These are phyloP conservation scores for Phengaris alcon DNA, from an alignment of 2,888 invertebrate genomes.

Conservation along the genomic window DNA sequence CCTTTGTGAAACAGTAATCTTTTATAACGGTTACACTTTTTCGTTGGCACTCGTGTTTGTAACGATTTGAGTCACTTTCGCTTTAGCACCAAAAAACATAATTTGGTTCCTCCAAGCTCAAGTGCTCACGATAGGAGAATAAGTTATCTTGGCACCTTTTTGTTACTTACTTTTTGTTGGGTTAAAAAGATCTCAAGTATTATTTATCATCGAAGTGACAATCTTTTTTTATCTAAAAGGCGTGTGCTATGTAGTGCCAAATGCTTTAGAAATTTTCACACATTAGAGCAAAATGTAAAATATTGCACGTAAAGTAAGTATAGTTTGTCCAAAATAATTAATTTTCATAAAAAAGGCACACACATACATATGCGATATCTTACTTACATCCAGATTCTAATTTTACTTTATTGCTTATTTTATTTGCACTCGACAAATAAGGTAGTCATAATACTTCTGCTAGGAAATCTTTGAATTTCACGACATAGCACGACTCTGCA, in stretches of 20 bases:
- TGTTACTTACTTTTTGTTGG: slow-evolving; percentile 27
- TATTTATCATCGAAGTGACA: slow-evolving; percentile 14
- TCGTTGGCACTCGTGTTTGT: slow-evolving; percentile 55
- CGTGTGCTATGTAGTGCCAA: not conserved
- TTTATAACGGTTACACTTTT: slow-evolving; percentile 65
- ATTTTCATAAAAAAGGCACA: too few species aligned
- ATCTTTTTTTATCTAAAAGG: not conserved
- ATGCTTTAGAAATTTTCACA: not conserved
- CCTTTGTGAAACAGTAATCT: slow-evolving; percentile 66
- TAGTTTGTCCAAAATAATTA: too few species aligned
- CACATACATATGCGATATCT: too few species aligned
- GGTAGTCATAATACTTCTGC: not conserved
- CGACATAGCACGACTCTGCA: slow-evolving; percentile 24
- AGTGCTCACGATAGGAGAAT: slow-evolving; percentile 28
- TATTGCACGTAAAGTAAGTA: not conserved
- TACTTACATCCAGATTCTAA: not conserved
- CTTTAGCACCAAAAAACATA: slow-evolving; percentile 31
- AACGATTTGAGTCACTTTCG: slow-evolving; percentile 36
- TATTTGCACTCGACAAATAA: slow-evolving; percentile 2
- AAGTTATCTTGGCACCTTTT: slow-evolving; percentile 30
- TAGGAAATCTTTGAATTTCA: slow-evolving; percentile 16
- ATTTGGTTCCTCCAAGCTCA: slow-evolving; percentile 23
- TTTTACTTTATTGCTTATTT: not conserved
- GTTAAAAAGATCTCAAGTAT: slow-evolving; percentile 8
- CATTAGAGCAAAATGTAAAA: not conserved